phyloP scores from a whole-genome alignment of 2,888 invertebrate species.

The Galeruca laticollis region DNA sequence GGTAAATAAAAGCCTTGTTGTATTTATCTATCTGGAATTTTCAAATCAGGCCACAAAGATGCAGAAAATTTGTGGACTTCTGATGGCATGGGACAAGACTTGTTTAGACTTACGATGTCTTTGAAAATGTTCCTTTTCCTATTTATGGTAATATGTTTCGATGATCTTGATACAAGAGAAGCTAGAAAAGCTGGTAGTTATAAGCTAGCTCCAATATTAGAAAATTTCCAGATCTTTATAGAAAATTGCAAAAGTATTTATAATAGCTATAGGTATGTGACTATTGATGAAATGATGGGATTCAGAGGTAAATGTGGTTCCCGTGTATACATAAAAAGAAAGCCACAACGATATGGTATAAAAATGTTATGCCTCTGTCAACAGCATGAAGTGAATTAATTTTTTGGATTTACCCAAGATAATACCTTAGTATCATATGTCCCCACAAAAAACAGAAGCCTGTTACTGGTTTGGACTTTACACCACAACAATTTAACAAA shows the following conservation, averaged over 20 bases:
- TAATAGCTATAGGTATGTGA: conserved; percentile 28
- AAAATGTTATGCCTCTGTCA: conserved; percentile 38
- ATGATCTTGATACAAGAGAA: conserved; percentile 30
- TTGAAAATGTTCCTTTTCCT: too few relatives aligned
- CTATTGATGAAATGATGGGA: conserved; percentile 38
- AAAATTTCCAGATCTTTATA: conserved; percentile 34
- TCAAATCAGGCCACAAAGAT: too few relatives aligned
- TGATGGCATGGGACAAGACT: too few relatives aligned
- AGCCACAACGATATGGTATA: conserved; percentile 41
- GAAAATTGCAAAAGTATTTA: conserved; percentile 33
- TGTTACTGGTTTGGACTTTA: conserved; percentile 50
- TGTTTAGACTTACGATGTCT: too few relatives aligned
- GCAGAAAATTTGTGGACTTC: too few relatives aligned
- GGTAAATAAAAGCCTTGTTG: too few relatives aligned
- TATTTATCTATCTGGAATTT: too few relatives aligned
- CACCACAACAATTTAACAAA: conserved; percentile 41
- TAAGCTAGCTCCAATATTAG: conserved; percentile 26
- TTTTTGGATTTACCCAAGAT: conserved; percentile 39
- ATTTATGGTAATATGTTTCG: too few relatives aligned
- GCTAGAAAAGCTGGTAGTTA: too few relatives aligned
- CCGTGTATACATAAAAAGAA: conserved; percentile 45
- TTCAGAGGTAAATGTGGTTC: conserved; percentile 29
- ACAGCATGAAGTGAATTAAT: too few relatives aligned
- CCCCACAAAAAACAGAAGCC: conserved; percentile 48
- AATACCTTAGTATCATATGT: conserved; percentile 54